Base-by-base conservation (phyloP, 2,888 invertebrate genomes). In the Amaurobius ferox region DNA sequence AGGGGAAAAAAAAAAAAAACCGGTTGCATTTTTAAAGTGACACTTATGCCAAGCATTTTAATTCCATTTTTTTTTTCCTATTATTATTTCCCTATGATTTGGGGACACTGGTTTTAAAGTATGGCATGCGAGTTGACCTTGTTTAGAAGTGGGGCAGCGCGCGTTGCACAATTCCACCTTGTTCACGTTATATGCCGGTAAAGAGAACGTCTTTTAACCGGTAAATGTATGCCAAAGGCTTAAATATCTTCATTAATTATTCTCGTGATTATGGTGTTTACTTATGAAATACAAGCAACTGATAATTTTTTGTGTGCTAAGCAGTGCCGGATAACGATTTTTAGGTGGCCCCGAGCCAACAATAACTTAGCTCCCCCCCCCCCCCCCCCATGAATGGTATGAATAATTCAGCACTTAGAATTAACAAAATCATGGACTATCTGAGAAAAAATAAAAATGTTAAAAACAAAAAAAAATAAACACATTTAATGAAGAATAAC, bases 111-210 rank as follows among this genome's bases (percentile, higher is more conserved):
- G 55, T 71, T 77, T 67, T 70, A 72, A 32, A 44, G 30, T 67
- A 81, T 71, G 62, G 62, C 62, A 62, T 81, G 70, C 44, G 64
- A 64, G 76, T 64, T 67, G 77, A 77, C 83, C 83, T 85, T 85
- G 83, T 85, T 83, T 77, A 48, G 71, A 85, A 77, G 66, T 66
- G 39, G 83, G 77, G 23, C 83, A 77, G 3, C 30, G 64, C 30
- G 16, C 67, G 83, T 78, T 85, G 66, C 71, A 55, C 77, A 71
- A 77, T 48, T 35, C 55, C 66, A 77, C 83, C 83, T 85, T 77
- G 77, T 66, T 77, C 83, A 71, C 13, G 19, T 35, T 30, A 44
- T n/a, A 23, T 35, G 77, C 77, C 72, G 71, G 55, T 30, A 26
- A 83, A 72, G 68, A 55, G 55, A 55, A 7, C 11, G 55, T 55